Evolutionary conservation across 2,797 vertebrate genomes (phyloP), one percentile per base, ranked within the genome.

Genomic region (Tiaroga cobitis): DNA sequence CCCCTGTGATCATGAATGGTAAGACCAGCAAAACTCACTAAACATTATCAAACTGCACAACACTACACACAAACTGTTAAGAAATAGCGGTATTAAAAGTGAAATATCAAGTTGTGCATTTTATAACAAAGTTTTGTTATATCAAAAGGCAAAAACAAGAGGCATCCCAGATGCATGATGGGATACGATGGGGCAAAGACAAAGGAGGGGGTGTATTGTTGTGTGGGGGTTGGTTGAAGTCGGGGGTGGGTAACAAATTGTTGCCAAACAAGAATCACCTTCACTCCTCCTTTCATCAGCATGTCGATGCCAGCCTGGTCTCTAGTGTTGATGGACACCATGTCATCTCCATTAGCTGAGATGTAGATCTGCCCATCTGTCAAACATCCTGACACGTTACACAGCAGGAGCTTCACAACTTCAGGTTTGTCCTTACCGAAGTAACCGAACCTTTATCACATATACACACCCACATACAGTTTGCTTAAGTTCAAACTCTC

Each of bases 391-490:
- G 96, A 96, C 37, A 98, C 80, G 16, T 93, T 96, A 88, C 96
- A 97, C 87, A 98, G 93, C 91, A 99, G 87, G n/a, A 99, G 93
- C 75, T 92, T 95, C 72, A 98, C 94, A 65, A 95, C 93, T 82
- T 95, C 96, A 0, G 96, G 93, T 0, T 93, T 94, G 59, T 93
- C 92, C 70, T 93, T 95, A 13, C 98, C 97, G 73, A 97, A 98
- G 95, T 99, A 99, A 10, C 98, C 98, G 21, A 93, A 99, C 89
- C 98, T 99, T 91, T 29, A 54, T 90, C 24, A 81, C 0, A 87
- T 18, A 87, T 13, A 86, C 32, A 86, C 72, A 63, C 21, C 77
- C 49, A 81, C 9, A 61, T 4, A 26, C 11, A 63, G 26, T 65
- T 65, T 65, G 61, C 2, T 32, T 65, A 21, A 32, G 16, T 61